A percentile compares a stretch with the other conserved stretches of the same genome.
phyloP scores from a whole-genome alignment of 2,113 vertebrate genomes.

The Gallinago paraguaiae region DNA sequence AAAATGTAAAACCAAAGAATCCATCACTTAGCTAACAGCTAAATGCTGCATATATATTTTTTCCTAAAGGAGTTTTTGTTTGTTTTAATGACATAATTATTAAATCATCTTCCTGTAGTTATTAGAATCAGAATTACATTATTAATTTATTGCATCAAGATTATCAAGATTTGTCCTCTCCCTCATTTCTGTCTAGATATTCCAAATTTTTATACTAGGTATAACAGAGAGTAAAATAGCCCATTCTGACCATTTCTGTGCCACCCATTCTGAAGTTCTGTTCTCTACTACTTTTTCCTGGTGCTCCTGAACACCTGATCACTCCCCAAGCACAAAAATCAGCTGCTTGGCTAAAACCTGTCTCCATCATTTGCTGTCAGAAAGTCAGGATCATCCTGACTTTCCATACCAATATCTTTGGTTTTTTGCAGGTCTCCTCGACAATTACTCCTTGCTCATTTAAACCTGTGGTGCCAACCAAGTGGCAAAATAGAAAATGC shows the following conservation, averaged over 20 bases:
- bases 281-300: background rate
- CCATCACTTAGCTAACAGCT: background rate
- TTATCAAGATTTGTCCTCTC: background rate
- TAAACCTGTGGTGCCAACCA: background rate
- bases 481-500: accelerated
- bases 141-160: background rate
- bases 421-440: background rate
- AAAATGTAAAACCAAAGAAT: background rate
- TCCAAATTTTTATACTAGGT: background rate
- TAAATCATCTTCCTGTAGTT: background rate
- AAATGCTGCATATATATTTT: background rate
- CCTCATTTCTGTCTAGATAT: background rate
- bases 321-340: background rate
- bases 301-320: background rate
- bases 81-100: background rate
- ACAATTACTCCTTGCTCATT: background rate
- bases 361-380: background rate
- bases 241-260: background rate
- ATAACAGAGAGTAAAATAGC: accelerated
- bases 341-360: background rate
- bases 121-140: background rate
- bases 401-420: background rate
- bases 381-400: background rate
- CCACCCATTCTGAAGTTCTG: background rate
- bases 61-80: background rate